Percentiles rank a stretch among this genome's conserved stretches.
phyloP scores from a whole-genome alignment of 1,140 invertebrate genomes.

The Battus philenor region DNA sequence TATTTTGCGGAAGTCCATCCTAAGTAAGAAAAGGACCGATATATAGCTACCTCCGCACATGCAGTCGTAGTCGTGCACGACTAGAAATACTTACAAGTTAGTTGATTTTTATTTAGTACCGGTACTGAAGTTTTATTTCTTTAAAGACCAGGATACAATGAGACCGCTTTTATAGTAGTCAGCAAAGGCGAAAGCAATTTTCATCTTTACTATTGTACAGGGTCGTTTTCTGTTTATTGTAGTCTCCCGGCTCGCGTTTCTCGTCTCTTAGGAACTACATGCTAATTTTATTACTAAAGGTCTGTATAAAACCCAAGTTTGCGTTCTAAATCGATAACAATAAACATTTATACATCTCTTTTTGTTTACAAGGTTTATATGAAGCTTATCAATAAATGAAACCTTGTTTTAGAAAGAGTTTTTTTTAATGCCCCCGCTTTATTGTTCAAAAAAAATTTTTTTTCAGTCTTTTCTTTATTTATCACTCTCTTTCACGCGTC shows the following conservation, averaged over 20 bases:
- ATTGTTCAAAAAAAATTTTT: neutral
- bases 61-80: too few species aligned
- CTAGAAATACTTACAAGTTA: neutral
- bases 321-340: conserved; percentile 1
- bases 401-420: neutral
- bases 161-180: neutral
- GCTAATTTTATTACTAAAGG: conserved; percentile 12
- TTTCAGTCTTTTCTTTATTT: neutral
- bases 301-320: neutral
- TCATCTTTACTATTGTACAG: neutral
- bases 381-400: neutral
- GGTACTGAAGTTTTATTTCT: neutral
- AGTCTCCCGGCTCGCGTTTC: neutral
- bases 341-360: conserved; percentile 1
- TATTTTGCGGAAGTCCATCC: too few species aligned
- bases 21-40: too few species aligned
- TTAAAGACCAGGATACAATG: neutral
- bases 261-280: conserved; percentile 1
- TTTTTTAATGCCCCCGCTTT: neutral
- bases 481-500: too few species aligned
- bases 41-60: too few species aligned
- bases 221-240: conserved; percentile 8
- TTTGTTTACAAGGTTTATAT: neutral
- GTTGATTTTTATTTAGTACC: too few species aligned
- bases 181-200: neutral